Percentiles rank a stretch among this genome's conserved stretches.
Evolutionary conservation across 2,113 vertebrate species (phyloP).

Genomic region (Hiodon tergisus): DNA sequence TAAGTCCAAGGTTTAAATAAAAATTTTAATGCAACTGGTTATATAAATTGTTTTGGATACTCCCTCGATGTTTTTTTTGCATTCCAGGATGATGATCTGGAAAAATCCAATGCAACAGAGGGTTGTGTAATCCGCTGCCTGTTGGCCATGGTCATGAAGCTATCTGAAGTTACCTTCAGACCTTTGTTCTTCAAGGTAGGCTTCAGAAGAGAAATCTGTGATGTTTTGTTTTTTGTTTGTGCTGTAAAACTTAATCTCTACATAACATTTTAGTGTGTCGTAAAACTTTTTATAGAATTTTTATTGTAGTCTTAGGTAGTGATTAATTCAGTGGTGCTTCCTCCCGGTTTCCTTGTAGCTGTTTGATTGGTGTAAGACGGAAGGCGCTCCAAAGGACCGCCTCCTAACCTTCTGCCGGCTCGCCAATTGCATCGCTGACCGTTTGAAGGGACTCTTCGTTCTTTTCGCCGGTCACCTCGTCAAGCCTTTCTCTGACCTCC

Average conservation of each 20-base stretch:
- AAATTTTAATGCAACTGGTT: not conserved
- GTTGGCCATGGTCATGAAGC: slow-evolving; percentile 86
- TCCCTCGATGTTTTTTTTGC: slow-evolving; percentile 9
- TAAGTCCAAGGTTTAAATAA: too few relatives aligned
- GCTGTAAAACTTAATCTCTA: too few relatives aligned
- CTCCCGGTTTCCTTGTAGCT: slow-evolving; percentile 58
- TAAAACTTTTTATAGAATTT: too few relatives aligned
- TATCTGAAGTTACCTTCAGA: slow-evolving; percentile 90
- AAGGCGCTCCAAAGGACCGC: slow-evolving; percentile 65
- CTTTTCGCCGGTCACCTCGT: slow-evolving; percentile 90
- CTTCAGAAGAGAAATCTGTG: not conserved
- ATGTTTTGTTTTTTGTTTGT: not conserved
- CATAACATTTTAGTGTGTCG: too few relatives aligned
- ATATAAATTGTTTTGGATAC: not conserved
- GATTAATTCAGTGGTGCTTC: too few relatives aligned
- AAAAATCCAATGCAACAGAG: slow-evolving; percentile 70
- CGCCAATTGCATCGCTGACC: slow-evolving; percentile 70
- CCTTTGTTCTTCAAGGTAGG: slow-evolving; percentile 93
- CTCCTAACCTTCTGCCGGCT: slow-evolving; percentile 82
- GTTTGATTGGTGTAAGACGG: slow-evolving; percentile 84
- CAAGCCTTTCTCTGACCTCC: slow-evolving; percentile 76
- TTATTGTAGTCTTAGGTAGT: too few relatives aligned
- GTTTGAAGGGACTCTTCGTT: slow-evolving; percentile 85
- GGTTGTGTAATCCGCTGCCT: slow-evolving; percentile 75
- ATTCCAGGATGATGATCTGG: slow-evolving; percentile 71